Evolutionary conservation across 30 jellyfish, hydroid and myxozoan genomes (phyloP).

Genomic region (Morbakka virulenta): DNA sequence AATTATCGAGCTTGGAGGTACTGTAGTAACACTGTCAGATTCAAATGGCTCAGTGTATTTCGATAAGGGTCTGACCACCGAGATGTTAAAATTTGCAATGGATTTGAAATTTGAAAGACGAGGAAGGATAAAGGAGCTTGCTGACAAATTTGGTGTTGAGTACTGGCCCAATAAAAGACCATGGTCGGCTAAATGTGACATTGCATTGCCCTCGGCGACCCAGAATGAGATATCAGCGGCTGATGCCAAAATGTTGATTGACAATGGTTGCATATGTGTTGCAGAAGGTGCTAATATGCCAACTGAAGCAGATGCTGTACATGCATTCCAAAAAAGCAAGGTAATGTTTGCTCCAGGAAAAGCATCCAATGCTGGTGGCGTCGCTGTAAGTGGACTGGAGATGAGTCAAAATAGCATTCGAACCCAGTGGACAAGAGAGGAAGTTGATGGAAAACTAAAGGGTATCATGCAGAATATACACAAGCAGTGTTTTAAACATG

Average conservation of each 20-base stretch:
- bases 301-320: slow-evolving; percentile 85
- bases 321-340: slow-evolving; percentile 27
- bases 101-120: slow-evolving; percentile 70
- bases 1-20: slow-evolving; percentile 69
- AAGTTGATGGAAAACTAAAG: slow-evolving; percentile 73
- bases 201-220: slow-evolving; percentile 91
- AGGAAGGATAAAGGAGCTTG: slow-evolving; percentile 67
- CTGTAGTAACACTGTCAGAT: slow-evolving; percentile 83
- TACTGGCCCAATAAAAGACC: slow-evolving; percentile 71
- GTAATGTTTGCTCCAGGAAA: slow-evolving; percentile 90
- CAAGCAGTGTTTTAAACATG: slow-evolving; percentile 57
- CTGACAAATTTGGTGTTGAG: slow-evolving; percentile 32
- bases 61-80: slow-evolving; percentile 52
- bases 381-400: slow-evolving; percentile 90
- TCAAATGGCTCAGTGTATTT: slow-evolving; percentile 65
- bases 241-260: slow-evolving; percentile 62
- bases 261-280: slow-evolving; percentile 79
- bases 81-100: slow-evolving; percentile 45
- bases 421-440: slow-evolving; percentile 65
- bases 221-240: slow-evolving; percentile 66
- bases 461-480: slow-evolving; percentile 68
- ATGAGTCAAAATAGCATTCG: slow-evolving; percentile 94
- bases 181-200: slow-evolving; percentile 72
- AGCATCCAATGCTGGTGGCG: slow-evolving; percentile 97
- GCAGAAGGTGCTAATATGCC: slow-evolving; percentile 97